These are phyloP conservation scores for Eupristina koningsbergeri DNA, from an alignment of 1,140 invertebrate species.

Conservation along the genomic window DNA sequence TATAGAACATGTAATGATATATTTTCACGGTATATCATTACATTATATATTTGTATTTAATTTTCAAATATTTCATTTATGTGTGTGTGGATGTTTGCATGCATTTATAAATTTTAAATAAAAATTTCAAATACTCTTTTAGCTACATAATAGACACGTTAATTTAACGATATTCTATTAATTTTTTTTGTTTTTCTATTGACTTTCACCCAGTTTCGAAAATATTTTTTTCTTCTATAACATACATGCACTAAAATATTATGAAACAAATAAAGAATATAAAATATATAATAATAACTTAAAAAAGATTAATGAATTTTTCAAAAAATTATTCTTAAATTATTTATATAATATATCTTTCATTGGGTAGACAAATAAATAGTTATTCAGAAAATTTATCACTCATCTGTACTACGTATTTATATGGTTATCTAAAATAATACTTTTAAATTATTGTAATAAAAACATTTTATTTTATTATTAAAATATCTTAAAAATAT, in stretches of 20 bases:
- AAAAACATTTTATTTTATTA: background rate
- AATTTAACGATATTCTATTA: conserved; percentile 21
- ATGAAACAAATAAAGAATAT: conserved; percentile 15
- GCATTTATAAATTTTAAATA: conserved; percentile 49
- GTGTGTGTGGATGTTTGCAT: background rate
- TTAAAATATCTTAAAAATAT: background rate
- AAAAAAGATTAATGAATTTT: conserved; percentile 11
- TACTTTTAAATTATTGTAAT: background rate
- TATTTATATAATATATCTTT: no score
- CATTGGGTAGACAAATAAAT: background rate
- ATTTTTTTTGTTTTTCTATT: background rate
- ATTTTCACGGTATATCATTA: no score
- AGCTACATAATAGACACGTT: background rate
- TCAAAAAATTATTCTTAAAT: background rate
- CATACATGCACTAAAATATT: conserved; percentile 34
- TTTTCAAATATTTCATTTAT: background rate
- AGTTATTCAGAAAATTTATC: background rate
- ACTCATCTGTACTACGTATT: background rate
- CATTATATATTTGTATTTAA: no score
- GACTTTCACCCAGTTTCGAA: conserved; percentile 8
- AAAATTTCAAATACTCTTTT: conserved; percentile 41
- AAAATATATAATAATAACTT: background rate
- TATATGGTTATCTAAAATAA: background rate
- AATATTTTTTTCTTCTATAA: conserved; percentile 37
- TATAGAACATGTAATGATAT: background rate